Evolutionary conservation across 2,797 vertebrate genomes (phyloP).

Genomic region (Cyclura pinguis): DNA sequence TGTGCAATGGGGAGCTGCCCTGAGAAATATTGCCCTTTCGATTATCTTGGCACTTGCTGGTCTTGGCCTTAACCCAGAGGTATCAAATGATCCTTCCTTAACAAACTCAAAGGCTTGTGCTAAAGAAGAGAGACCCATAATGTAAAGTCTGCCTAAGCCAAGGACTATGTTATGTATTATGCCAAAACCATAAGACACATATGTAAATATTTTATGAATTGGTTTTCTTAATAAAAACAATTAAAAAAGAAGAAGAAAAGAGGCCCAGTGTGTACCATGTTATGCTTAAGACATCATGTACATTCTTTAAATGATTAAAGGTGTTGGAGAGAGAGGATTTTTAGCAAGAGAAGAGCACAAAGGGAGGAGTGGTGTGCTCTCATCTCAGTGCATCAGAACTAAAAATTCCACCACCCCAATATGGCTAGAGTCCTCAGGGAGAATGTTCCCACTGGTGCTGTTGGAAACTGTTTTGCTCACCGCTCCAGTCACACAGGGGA

Average conservation of each 20-base stretch:
- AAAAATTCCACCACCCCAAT: not conserved
- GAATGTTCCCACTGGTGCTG: not conserved
- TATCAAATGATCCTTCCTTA: constrained; percentile 59
- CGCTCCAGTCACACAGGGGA: not conserved
- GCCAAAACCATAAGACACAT: too few relatives aligned
- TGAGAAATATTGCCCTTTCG: constrained; percentile 90
- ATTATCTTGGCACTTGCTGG: constrained; percentile 92
- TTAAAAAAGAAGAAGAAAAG: too few relatives aligned
- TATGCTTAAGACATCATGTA: not conserved
- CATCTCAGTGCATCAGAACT: not conserved
- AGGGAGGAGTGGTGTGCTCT: not conserved
- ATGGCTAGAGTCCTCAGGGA: not conserved
- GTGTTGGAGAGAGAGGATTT: not conserved
- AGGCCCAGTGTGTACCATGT: not conserved
- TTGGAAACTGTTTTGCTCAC: not conserved
- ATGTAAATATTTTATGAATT: too few relatives aligned
- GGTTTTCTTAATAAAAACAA: too few relatives aligned
- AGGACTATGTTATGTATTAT: too few relatives aligned
- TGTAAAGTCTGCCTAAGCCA: too few relatives aligned
- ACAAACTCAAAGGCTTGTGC: not conserved
- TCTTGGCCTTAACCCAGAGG: constrained; percentile 89
- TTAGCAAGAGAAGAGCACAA: not conserved
- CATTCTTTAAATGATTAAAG: not conserved
- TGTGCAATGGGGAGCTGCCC: constrained; percentile 86
- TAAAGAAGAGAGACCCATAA: not conserved